phyloP scores from a whole-genome alignment of 2,113 vertebrate species.

The Noturus placidus region DNA sequence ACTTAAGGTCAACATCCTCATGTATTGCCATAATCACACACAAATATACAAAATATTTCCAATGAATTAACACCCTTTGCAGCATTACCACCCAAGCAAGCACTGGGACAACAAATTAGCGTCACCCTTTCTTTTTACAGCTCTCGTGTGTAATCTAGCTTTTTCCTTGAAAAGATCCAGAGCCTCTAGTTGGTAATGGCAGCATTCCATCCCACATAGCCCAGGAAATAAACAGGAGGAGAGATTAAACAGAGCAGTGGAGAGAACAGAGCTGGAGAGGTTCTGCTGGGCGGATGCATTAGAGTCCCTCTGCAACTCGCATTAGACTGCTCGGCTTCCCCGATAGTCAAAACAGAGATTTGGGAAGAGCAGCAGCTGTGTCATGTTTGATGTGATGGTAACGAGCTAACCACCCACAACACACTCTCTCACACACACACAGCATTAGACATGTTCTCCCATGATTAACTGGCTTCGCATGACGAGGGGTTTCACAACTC shows the following conservation, averaged over 20 bases:
- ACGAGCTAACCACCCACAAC: slow-evolving; percentile 34
- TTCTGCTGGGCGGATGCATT: slow-evolving; percentile 47
- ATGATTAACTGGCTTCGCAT: background rate
- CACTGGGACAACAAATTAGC: slow-evolving; percentile 9
- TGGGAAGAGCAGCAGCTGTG: slow-evolving; percentile 57
- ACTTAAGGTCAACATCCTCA: background rate
- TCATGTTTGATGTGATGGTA: slow-evolving; percentile 56
- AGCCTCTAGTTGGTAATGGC: slow-evolving; percentile 49
- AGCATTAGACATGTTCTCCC: background rate
- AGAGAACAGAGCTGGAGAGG: slow-evolving; percentile 43
- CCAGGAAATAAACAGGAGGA: slow-evolving; percentile 58
- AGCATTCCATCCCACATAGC: slow-evolving; percentile 50
- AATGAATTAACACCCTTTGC: slow-evolving; percentile 38
- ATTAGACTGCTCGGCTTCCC: slow-evolving; percentile 62
- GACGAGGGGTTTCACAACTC: background rate
- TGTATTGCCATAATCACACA: background rate
- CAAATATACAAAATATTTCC: slow-evolving; percentile 48
- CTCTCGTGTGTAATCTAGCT: slow-evolving; percentile 32
- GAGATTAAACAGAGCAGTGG: slow-evolving; percentile 57
- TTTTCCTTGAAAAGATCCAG: slow-evolving; percentile 59
- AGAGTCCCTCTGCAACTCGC: slow-evolving; percentile 44
- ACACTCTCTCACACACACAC: slow-evolving; percentile 16
- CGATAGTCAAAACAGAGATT: slow-evolving; percentile 61
- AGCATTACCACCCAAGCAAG: background rate
- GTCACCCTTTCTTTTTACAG: slow-evolving; percentile 15